Evolutionary conservation across 2,888 invertebrate species (phyloP).

Genomic region (Diabrotica balteata): DNA sequence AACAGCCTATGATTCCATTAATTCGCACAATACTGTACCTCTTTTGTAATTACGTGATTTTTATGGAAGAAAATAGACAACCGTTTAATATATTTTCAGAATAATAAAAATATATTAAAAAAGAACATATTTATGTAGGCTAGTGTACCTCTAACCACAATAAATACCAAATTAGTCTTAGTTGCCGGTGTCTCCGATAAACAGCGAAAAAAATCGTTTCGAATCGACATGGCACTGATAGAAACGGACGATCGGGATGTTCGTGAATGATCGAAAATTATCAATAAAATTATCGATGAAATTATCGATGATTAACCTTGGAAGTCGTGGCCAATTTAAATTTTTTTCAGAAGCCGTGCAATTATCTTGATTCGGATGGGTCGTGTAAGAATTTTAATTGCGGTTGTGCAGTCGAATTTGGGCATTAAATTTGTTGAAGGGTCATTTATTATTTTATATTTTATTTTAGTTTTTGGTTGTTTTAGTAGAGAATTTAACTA

Average conservation of each 20-base stretch:
- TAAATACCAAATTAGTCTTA: background rate
- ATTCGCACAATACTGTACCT: no score
- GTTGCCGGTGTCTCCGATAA: background rate
- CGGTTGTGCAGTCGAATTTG: background rate
- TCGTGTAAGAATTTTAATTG: conserved; percentile 11
- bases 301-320: conserved; percentile 9
- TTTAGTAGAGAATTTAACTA: no score
- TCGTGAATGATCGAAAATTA: conserved; percentile 5
- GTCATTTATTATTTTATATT: background rate
- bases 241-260: background rate
- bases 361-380: background rate
- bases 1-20: no score
- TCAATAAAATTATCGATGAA: conserved; percentile 5
- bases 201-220: background rate
- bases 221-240: background rate
- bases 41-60: no score
- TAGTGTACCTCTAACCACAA: background rate
- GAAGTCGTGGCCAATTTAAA: conserved; percentile 2
- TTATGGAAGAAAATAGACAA: no score
- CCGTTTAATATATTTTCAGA: no score
- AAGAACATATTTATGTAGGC: background rate
- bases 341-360: conserved; percentile 5
- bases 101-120: no score
- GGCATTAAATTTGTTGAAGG: background rate
- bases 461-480: no score